Evolutionary conservation across 2,113 vertebrate species (phyloP), one percentile per base, ranked within the genome.

Genomic region (Clinocottus analis): DNA sequence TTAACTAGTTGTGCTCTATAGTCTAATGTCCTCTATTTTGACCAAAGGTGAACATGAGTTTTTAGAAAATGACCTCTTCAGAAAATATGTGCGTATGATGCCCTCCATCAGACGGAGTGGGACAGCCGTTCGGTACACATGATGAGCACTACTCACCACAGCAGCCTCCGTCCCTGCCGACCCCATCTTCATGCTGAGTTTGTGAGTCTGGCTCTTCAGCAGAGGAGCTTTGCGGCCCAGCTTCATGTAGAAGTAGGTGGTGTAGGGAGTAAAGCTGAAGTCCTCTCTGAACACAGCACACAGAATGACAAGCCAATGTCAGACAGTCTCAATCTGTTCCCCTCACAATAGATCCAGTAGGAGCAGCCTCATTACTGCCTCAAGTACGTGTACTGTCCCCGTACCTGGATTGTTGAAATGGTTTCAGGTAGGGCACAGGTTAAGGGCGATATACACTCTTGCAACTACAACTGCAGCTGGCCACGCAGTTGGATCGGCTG

Each of bases 221-320:
- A 98, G 94, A 47, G 85, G 67, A n/a, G 97, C 97, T 93, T 95
- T 98, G 0, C 94, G 94, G 58, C 97, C 98, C 69, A 90, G 87
- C 86, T 98, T 98, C 89, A 99, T 55, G 85, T 99, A 99, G 17
- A 96, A 97, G 90, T 98, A 96, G 10, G 98, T 99, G 27, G 97
- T 96, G 51, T 97, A 99, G 0, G 98, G 97, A 0, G 98, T 99
- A 88, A 99, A 99, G 91, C 97, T 99, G 94, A 97, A 98, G 79
- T 99, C 97, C 93, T 98, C 97, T 80, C 98, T 99, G 93, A 74
- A 4, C n/a, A n/a, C 7, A 79, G 5, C 68, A 84, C 7, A 63
- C 29, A 67, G 16, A 63, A 56, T 31, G 4, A 56, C 25, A 77
- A 2, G 37, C 7, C 25, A 33, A 23, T 10, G n/a, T 45, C 17